Conservation (phyloP, 2,888 invertebrate species). For the Drosophila ezoana region DNA sequence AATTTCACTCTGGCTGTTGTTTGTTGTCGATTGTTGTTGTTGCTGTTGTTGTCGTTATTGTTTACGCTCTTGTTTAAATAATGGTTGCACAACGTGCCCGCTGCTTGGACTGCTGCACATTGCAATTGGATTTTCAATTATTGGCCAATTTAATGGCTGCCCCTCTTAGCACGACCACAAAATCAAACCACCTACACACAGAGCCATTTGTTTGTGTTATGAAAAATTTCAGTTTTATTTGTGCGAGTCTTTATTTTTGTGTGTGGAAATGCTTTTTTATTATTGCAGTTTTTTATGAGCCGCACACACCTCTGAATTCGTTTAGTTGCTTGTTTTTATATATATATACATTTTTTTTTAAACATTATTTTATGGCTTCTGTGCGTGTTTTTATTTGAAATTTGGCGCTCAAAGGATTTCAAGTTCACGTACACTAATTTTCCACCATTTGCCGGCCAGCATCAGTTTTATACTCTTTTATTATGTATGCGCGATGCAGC, state of each 20-base stretch:
- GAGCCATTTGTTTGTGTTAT: conserved; percentile 44
- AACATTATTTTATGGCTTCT: conserved; percentile 69
- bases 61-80: conserved; percentile 79
- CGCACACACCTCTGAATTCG: conserved; percentile 36
- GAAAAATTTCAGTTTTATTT: conserved; percentile 54
- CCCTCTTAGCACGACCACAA: conserved; percentile 5
- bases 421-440: conserved; percentile 78
- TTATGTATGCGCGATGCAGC: conserved; percentile 44
- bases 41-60: conserved; percentile 70
- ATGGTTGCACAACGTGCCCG: conserved; percentile 75
- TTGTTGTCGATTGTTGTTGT: conserved; percentile 12
- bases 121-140: conserved; percentile 83
- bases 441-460: not conserved
- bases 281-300: conserved; percentile 71
- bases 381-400: conserved; percentile 77
- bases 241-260: conserved; percentile 39
- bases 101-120: conserved; percentile 43
- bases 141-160: conserved; percentile 81
- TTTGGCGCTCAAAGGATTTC: conserved; percentile 79
- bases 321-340: conserved; percentile 38
- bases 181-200: conserved; percentile 44
- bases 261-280: conserved; percentile 62
- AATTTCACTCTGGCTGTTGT: conserved; percentile 54
- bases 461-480: conserved; percentile 33
- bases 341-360: conserved; percentile 33